Conservation (phyloP, 1,140 invertebrate species). For the Charaxes varanes region DNA sequence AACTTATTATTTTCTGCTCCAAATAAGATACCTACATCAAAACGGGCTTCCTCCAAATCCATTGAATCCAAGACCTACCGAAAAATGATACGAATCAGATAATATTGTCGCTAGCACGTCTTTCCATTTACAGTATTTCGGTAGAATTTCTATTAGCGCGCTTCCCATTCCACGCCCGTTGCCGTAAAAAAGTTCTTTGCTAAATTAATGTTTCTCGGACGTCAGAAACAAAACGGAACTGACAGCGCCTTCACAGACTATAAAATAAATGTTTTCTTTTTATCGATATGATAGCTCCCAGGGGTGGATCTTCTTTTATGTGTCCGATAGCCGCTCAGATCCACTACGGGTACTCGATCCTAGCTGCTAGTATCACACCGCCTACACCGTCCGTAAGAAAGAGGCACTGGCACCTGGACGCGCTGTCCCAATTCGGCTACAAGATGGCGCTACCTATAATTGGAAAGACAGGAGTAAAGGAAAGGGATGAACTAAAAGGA, state of each 20-base stretch:
- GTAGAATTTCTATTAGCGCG: conserved; percentile 66
- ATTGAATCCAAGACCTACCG: conserved; percentile 42
- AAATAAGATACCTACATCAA: conserved; percentile 44
- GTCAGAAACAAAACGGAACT: conserved; percentile 53
- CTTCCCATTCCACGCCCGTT: conserved; percentile 54
- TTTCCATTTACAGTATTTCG: conserved; percentile 65
- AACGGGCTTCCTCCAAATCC: conserved; percentile 53
- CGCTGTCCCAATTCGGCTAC: too few species aligned
- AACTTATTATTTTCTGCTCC: conserved; percentile 27
- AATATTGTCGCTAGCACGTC: conserved; percentile 51
- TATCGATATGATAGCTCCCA: conserved; percentile 16
- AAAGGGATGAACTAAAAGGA: too few species aligned
- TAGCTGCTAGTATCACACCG: too few species aligned
- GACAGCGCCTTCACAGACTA: conserved; percentile 44
- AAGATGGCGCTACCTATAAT: too few species aligned
- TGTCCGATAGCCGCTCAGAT: too few species aligned
- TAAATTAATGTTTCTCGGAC: conserved; percentile 59
- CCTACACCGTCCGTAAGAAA: too few species aligned
- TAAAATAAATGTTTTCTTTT: conserved; percentile 12
- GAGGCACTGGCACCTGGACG: too few species aligned
- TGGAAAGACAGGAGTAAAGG: too few species aligned
- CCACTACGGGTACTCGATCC: too few species aligned
- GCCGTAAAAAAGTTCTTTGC: conserved; percentile 61
- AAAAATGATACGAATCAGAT: conserved; percentile 50
- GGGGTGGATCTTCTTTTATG: too few species aligned